These are phyloP conservation scores for Oryzias melastigma DNA, from an alignment of 2,113 vertebrate genomes.

Conservation along the genomic window DNA sequence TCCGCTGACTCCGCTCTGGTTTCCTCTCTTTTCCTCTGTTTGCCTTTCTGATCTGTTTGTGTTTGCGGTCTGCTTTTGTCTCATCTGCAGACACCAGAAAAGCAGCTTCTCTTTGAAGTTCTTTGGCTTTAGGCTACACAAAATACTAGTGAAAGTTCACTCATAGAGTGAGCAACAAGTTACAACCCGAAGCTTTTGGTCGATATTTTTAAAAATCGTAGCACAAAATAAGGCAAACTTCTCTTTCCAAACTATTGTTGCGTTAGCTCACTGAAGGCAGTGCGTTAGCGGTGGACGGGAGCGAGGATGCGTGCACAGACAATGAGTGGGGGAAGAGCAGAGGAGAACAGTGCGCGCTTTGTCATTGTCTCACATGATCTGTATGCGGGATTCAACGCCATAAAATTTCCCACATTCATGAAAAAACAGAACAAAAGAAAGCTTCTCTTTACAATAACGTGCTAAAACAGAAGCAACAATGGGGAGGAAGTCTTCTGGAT, in stretches of 20 bases:
- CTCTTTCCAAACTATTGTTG: neutral
- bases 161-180: neutral
- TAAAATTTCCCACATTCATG: constrained; percentile 47
- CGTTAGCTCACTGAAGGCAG: constrained; percentile 11
- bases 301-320: constrained; percentile 3
- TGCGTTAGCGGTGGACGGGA: constrained; percentile 23
- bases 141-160: neutral
- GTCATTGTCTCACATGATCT: constrained; percentile 56
- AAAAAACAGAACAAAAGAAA: neutral
- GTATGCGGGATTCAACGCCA: constrained; percentile 25
- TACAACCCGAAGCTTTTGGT: no score
- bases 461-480: neutral
- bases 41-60: constrained; percentile 21
- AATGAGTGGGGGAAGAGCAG: constrained; percentile 19
- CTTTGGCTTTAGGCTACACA: neutral
- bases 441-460: constrained; percentile 5
- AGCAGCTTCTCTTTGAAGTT: neutral
- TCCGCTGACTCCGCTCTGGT: constrained; percentile 8
- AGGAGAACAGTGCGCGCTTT: constrained; percentile 46
- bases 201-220: no score
- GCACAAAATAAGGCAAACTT: neutral
- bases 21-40: constrained; percentile 11
- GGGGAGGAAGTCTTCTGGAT: neutral
- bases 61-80: constrained; percentile 13
- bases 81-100: neutral